These are phyloP conservation scores for Odocoileus hemionus DNA, from an alignment of 2,113 vertebrate genomes.

Conservation along the genomic window DNA sequence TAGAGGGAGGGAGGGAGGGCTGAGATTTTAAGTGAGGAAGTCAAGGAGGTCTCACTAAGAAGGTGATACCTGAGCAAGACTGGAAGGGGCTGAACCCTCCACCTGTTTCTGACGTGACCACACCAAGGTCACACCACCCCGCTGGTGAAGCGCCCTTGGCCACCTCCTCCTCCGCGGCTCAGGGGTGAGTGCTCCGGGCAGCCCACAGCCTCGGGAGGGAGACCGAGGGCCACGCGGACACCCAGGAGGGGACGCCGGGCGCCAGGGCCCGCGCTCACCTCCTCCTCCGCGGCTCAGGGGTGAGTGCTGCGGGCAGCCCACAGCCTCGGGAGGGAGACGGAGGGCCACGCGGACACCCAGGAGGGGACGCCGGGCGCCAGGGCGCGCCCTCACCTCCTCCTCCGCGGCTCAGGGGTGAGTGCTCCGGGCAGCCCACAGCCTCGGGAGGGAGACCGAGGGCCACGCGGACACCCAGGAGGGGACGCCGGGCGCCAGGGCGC, in stretches of 20 bases:
- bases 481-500: no score
- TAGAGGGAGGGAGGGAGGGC: no score
- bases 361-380: background rate
- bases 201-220: rapidly evolving
- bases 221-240: rapidly evolving
- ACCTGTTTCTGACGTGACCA: background rate
- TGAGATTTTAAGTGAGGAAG: background rate
- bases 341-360: no score
- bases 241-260: rapidly evolving
- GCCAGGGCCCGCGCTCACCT: background rate
- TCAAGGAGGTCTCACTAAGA: background rate
- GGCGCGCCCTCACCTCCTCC: constrained; percentile 87
- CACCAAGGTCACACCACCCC: rapidly evolving
- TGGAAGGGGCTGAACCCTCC: background rate
- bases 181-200: background rate
- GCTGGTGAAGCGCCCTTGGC: background rate
- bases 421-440: no score
- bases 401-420: no score
- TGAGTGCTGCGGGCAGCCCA: no score
- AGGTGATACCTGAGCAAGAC: background rate
- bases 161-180: background rate
- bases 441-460: no score
- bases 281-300: no score
- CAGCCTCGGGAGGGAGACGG: no score
- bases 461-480: no score